Base-by-base conservation (phyloP, 2,797 vertebrate genomes). In the Myotis findleyi region DNA sequence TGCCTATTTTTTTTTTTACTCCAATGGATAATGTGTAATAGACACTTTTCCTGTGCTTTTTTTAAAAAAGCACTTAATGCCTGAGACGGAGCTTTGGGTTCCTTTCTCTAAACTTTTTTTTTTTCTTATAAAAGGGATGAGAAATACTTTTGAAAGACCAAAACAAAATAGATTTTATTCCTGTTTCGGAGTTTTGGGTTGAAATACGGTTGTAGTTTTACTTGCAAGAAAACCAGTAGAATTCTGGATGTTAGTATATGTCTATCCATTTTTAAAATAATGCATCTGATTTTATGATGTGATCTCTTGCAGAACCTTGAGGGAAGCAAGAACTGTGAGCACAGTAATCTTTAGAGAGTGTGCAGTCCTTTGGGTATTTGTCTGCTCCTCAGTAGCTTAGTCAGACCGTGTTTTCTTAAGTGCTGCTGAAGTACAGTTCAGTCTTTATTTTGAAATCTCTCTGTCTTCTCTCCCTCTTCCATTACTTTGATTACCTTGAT, bases 391-490 rank as follows among this genome's bases (percentile, higher is more conserved):
- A 59, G 83, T 80, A 57, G 68, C 72, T 27, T 69, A 81, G 91
- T 93, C 80, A 86, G 72, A 75, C 75, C 72, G 80, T 1, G 75
- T 93, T 98, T 94, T 94, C 77, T 47, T 77, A 92, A 93, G 51
- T 23, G 3, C 85, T 1, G 0, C 93, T 80, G 81, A 47, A 93
- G 79, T 82, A 41, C 6, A 47, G 89, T 83, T 94, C 30, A 25
- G 68, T 75, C 38, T 84, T 93, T 80, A 90, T 93, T 91, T 94
- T 73, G 81, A 82, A 95, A 82, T 62, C 87, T 8, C 79, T 62
- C 94, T 96, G 92, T 95, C 47, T 84, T 87, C 79, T 79, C 17
- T 79, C 10, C 72, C 36, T 92, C 51, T 96, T 64, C 80, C 59
- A 30, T 97, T 80, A 10, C 13, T 96, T 96, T 68, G 66, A 2